phyloP scores from a whole-genome alignment of 2,113 vertebrate genomes.

The Corythaeola cristata region DNA sequence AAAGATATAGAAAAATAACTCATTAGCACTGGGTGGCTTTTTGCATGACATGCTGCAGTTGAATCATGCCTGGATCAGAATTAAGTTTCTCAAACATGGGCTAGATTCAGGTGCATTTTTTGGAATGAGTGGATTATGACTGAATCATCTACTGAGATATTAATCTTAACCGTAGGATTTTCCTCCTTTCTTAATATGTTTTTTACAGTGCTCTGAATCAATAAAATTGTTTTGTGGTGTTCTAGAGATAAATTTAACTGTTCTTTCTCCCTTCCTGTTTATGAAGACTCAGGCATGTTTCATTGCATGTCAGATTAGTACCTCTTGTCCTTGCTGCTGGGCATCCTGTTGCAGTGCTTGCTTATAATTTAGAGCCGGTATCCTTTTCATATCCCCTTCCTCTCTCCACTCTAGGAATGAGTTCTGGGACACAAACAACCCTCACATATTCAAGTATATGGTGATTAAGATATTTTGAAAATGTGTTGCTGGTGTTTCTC shows the following conservation, averaged over 20 bases:
- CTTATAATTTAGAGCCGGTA: not conserved
- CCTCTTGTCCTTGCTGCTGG: not conserved
- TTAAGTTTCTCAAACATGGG: not conserved
- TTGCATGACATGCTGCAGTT: not conserved
- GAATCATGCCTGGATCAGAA: constrained; percentile 1
- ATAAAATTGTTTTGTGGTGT: not conserved
- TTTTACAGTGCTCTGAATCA: not conserved
- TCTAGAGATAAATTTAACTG: not conserved
- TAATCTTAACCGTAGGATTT: not conserved
- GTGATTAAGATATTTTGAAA: not conserved
- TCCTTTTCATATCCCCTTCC: not conserved
- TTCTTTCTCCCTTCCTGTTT: not conserved
- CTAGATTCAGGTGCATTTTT: not conserved
- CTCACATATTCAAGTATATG: not conserved
- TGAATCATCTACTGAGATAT: not conserved
- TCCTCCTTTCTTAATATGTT: not conserved
- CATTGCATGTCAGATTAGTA: not conserved
- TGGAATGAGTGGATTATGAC: not conserved
- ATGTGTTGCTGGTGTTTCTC: not conserved
- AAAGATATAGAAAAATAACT: constrained; percentile 29
- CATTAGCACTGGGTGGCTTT: constrained; percentile 22
- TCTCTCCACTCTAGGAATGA: not conserved
- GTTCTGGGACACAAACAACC: not conserved
- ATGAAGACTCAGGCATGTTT: not conserved
- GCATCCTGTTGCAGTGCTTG: not conserved